Evolutionary conservation across 2,113 vertebrate species (phyloP).

Genomic region (Ifrita kowaldi): DNA sequence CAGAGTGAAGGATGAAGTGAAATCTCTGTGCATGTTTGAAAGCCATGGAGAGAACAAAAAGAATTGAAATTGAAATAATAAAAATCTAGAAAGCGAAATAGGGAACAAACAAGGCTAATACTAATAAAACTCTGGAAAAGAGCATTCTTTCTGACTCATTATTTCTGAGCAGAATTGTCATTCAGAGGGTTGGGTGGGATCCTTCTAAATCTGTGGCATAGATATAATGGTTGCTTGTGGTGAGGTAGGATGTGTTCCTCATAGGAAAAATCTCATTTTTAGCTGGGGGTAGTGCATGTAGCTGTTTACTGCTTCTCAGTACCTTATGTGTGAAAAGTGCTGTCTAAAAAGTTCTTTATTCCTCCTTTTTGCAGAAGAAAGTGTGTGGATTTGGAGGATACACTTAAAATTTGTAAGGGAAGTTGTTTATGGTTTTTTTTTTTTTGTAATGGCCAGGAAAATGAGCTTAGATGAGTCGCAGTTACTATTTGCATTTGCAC

Average conservation of each 20-base stretch:
- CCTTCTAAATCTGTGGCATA: neutral
- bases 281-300: neutral
- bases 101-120: neutral
- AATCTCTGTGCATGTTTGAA: neutral
- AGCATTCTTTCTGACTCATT: neutral
- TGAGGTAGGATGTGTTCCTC: rapidly evolving
- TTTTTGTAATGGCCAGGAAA: neutral
- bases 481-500: neutral
- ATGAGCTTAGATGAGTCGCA: rapidly evolving
- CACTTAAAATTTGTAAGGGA: neutral
- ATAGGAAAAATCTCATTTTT: neutral
- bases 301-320: neutral
- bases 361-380: neutral
- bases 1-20: neutral
- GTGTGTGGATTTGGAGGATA: neutral
- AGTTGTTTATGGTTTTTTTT: neutral
- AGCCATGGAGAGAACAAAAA: neutral
- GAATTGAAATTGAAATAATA: neutral
- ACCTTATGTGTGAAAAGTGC: neutral
- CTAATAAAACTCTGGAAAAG: neutral
- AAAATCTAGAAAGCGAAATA: neutral
- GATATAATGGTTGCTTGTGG: neutral
- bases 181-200: neutral
- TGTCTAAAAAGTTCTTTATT: neutral
- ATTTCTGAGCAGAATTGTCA: neutral